Conservation (phyloP, 1,140 invertebrate genomes). For the Papilio polytes region DNA sequence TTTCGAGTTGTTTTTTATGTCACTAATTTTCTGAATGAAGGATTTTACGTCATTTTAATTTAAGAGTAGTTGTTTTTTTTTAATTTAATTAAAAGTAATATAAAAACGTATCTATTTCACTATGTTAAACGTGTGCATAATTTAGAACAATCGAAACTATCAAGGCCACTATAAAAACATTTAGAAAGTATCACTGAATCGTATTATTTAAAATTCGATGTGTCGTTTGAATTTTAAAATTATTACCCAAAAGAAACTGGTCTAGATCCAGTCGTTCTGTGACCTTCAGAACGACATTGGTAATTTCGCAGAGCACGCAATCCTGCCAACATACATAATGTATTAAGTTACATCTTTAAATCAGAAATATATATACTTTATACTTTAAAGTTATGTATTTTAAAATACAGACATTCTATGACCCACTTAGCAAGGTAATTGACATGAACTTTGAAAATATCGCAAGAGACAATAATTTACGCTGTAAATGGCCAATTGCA, state of each 20-base stretch:
- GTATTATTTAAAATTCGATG: conserved; percentile 10
- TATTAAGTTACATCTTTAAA: neutral
- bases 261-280: conserved; percentile 21
- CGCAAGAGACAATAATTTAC: conserved; percentile 10
- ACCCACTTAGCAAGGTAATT: conserved; percentile 10
- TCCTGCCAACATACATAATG: conserved; percentile 22
- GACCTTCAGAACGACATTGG: conserved; percentile 38
- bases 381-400: neutral
- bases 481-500: conserved; percentile 2
- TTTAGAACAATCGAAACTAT: neutral
- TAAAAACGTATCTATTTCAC: neutral
- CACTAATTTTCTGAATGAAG: too few relatives aligned
- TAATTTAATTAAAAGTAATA: too few relatives aligned
- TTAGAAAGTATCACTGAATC: conserved; percentile 19
- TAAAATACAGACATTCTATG: conserved; percentile 1
- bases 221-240: conserved; percentile 25
- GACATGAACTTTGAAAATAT: conserved; percentile 22
- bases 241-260: conserved; percentile 29
- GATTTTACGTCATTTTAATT: too few relatives aligned
- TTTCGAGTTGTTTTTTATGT: neutral
- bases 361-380: neutral
- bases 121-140: neutral
- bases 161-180: conserved; percentile 5
- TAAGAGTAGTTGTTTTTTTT: too few relatives aligned
- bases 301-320: conserved; percentile 31